Conservation (phyloP, 2,888 invertebrate genomes). For the Tipula helvola region DNA sequence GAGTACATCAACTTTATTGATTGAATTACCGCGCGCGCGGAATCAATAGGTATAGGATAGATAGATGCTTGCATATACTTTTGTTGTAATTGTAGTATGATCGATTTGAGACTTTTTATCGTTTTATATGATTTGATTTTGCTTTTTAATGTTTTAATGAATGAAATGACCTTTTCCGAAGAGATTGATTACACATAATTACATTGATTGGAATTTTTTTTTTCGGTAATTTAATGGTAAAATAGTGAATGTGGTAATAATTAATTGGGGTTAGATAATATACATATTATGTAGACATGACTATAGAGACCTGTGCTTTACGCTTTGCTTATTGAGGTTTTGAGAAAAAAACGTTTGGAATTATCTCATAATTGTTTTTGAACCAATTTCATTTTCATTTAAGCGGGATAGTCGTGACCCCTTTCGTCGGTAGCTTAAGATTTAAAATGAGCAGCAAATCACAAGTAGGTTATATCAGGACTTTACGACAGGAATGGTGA, state of each 20-base stretch:
- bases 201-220: background rate
- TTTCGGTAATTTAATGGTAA: background rate
- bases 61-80: background rate
- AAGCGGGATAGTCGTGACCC: too few relatives aligned
- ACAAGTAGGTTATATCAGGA: too few relatives aligned
- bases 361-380: too few relatives aligned
- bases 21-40: background rate
- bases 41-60: background rate
- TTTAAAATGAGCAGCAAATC: too few relatives aligned
- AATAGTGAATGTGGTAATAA: background rate
- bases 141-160: background rate
- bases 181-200: background rate
- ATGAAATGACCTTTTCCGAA: background rate
- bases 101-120: background rate
- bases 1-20: background rate
- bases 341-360: too few relatives aligned
- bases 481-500: too few relatives aligned
- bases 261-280: background rate
- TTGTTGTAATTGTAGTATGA: background rate
- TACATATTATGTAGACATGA: background rate
- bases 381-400: too few relatives aligned
- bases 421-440: too few relatives aligned
- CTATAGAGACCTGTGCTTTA: background rate
- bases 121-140: background rate
- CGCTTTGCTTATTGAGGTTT: background rate